These are phyloP conservation scores for Glossophaga mutica DNA, from an alignment of 2,797 vertebrate genomes.

Conservation along the genomic window DNA sequence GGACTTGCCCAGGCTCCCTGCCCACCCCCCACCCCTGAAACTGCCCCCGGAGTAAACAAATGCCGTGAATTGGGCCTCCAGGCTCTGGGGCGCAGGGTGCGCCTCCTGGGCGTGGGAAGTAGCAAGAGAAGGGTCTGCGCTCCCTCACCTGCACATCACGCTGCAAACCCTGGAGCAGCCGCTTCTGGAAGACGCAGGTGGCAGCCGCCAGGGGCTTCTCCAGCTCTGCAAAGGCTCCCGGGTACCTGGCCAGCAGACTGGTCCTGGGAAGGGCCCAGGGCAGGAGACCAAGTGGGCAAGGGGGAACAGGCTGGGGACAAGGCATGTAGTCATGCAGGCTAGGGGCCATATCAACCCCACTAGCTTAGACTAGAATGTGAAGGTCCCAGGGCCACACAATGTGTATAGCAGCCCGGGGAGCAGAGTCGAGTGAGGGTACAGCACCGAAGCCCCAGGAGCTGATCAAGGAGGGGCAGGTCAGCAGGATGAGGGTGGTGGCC, in stretches of 20 bases:
- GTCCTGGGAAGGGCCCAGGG: conserved; percentile 68
- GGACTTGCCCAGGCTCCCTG: neutral
- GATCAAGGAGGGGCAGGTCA: rapidly evolving
- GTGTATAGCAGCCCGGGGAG: too few species aligned
- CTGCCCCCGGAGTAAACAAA: too few species aligned
- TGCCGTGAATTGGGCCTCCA: neutral
- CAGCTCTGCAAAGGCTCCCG: conserved; percentile 67
- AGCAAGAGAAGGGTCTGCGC: too few species aligned
- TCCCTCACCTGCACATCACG: conserved; percentile 78
- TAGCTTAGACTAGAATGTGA: neutral
- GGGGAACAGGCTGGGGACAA: neutral
- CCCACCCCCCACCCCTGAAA: neutral
- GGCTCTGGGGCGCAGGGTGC: neutral
- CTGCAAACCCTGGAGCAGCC: conserved; percentile 73
- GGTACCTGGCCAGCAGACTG: conserved; percentile 71
- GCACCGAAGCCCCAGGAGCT: neutral
- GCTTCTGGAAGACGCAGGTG: conserved; percentile 70
- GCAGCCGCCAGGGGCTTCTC: conserved; percentile 67
- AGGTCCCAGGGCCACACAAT: neutral
- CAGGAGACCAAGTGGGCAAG: neutral
- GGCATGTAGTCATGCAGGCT: rapidly evolving
- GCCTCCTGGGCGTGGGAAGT: neutral
- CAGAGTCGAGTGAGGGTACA: neutral
- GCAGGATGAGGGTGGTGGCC: rapidly evolving
- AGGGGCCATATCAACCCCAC: rapidly evolving